Base-by-base conservation (phyloP, 2,888 invertebrate genomes). In the Xylota sylvarum region DNA sequence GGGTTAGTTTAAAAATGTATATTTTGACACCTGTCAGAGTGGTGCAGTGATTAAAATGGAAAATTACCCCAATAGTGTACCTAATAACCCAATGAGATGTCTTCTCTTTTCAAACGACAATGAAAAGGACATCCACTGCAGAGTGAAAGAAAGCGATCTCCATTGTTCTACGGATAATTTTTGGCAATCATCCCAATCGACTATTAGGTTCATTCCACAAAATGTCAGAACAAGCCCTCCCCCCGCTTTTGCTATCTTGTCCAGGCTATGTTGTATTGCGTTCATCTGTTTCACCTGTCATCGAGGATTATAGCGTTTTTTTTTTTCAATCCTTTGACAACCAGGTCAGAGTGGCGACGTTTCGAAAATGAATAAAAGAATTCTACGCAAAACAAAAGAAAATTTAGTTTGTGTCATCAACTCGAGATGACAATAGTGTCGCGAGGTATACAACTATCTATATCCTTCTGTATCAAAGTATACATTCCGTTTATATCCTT, bases 121-220 rank as follows among this genome's bases (percentile, higher is more conserved):
- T 7, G 5, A 62, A 4, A 35, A 72, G 30, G 12, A 23, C 30
- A n/a, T 32, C 14, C 19, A 27, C 14, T 14, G 23, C 17, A 69
- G 17, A 69, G 27, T 67, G 35, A 52, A 43, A 58, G 40, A 32
- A 50, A 55, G 27, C n/a, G 32, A 78, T 46, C 17, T 60, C 32
- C 70, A 81, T 85, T 85, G 81, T 85, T 72, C 35, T 64, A 46
- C 19, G 40, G 72, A 82, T 60, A 78, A 32, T 5, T 62, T 72
- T 86, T 86, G 86, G 82, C 82, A 82, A 82, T 69, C 73, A 78
- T 86, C 86, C 86, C 77, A 86, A 82, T 86, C 77, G 77, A 73
- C 77, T 46, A 77, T 64, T 70, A 46, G 50, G 64, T 64, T 65
- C 58, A 65, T 65, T 72, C 30, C 43, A 65, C 4, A 43, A 65